A percentile compares a stretch with the other conserved stretches of the same genome.
These are phyloP conservation scores for Tichodroma muraria DNA, from an alignment of 2,113 vertebrate genomes.

Conservation along the genomic window DNA sequence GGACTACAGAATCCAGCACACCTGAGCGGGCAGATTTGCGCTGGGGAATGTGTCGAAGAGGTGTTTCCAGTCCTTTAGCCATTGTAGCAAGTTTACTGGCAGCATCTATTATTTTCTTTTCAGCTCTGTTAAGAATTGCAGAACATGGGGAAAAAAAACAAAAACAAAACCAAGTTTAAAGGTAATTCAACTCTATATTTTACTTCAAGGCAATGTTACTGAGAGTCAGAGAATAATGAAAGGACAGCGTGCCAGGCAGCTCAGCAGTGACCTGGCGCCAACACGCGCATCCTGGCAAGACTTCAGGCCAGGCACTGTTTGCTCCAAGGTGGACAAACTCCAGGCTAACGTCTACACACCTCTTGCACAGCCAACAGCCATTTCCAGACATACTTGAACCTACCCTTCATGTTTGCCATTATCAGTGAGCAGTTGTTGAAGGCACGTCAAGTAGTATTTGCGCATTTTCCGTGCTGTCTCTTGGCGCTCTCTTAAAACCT, in stretches of 20 bases:
- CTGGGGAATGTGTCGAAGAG: constrained; percentile 64
- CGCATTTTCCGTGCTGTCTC: constrained; percentile 89
- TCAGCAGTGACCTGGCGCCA: not conserved
- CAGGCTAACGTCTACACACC: not conserved
- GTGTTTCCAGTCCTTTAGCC: constrained; percentile 89
- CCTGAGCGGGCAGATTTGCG: constrained; percentile 51
- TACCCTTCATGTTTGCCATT: constrained; percentile 80
- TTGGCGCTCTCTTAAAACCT: constrained; percentile 85
- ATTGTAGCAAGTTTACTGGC: constrained; percentile 91
- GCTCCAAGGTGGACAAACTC: not conserved
- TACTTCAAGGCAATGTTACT: not conserved
- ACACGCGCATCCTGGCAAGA: not conserved
- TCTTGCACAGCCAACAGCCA: not conserved
- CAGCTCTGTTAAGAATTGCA: constrained; percentile 76
- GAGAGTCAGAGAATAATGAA: not conserved
- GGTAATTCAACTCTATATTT: not conserved
- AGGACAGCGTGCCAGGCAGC: not conserved
- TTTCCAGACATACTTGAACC: not conserved
- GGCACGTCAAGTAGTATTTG: constrained; percentile 87
- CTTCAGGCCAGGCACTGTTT: not conserved
- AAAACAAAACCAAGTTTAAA: not conserved
- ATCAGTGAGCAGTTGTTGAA: constrained; percentile 89
- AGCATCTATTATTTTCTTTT: constrained; percentile 92
- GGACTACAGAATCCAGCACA: not conserved
- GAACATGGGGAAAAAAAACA: not conserved